Percentiles rank a stretch among this genome's conserved stretches.
Evolutionary conservation across 2,888 invertebrate genomes (phyloP).

Genomic region (Stenodera caucasica): DNA sequence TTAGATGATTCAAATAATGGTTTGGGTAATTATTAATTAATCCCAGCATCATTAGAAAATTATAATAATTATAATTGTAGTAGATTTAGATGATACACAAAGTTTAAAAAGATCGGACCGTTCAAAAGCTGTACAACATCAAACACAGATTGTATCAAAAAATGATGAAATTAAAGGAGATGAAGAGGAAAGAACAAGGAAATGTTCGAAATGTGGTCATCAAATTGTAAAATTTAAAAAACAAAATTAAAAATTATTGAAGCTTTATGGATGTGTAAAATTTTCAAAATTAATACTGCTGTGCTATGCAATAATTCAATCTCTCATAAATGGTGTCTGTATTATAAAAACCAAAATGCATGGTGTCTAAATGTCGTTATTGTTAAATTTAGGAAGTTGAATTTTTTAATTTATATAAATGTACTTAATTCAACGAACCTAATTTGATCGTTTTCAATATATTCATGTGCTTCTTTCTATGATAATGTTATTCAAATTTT

Average conservation of each 20-base stretch:
- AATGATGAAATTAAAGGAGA: constrained; percentile 21
- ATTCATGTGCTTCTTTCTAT: neutral
- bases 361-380: no score
- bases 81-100: constrained; percentile 16
- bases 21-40: constrained; percentile 28
- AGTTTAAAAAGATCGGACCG: constrained; percentile 54
- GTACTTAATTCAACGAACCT: no score
- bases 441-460: neutral
- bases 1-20: constrained; percentile 48
- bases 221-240: constrained; percentile 17
- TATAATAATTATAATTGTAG: constrained; percentile 3
- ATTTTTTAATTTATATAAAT: no score
- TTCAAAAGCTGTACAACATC: constrained; percentile 63
- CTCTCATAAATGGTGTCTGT: constrained; percentile 17
- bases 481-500: neutral
- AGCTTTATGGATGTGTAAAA: neutral
- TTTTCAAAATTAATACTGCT: constrained; percentile 37
- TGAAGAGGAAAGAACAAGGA: constrained; percentile 30
- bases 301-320: constrained; percentile 47
- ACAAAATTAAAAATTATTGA: constrained; percentile 13
- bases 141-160: constrained; percentile 38
- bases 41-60: neutral
- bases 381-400: no score
- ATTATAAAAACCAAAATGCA: neutral
- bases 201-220: constrained; percentile 53